A percentile compares a stretch with the other conserved stretches of the same genome.
Evolutionary conservation across 2,113 vertebrate species (phyloP).

Genomic region (Bungarus multicinctus): DNA sequence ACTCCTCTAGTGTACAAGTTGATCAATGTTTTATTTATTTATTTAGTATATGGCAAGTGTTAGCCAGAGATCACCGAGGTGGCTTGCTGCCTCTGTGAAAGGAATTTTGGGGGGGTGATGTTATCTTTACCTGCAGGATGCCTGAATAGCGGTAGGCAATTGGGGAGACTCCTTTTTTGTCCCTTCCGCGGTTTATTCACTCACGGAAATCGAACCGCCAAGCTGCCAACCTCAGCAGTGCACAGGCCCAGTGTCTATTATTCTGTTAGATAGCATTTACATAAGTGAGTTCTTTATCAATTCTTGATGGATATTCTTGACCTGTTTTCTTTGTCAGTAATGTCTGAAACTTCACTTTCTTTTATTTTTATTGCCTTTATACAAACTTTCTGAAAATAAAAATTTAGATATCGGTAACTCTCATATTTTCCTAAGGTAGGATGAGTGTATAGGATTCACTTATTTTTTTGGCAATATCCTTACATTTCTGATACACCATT

Average conservation of each 20-base stretch:
- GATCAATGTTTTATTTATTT: background rate
- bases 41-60: too few species aligned
- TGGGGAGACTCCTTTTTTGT: too few species aligned
- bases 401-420: background rate
- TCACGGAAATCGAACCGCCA: too few species aligned
- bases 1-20: background rate
- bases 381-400: background rate
- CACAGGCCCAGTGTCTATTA: too few species aligned
- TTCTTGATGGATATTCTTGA: background rate
- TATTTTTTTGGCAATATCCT: background rate
- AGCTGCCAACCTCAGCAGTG: too few species aligned
- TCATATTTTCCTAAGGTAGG: background rate
- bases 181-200: too few species aligned
- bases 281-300: background rate
- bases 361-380: background rate
- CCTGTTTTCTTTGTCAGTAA: background rate
- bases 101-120: too few species aligned
- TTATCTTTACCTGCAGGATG: too few species aligned
- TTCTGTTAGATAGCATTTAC: background rate
- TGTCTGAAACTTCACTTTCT: background rate
- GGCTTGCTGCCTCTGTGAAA: too few species aligned
- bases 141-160: too few species aligned
- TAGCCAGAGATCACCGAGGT: too few species aligned
- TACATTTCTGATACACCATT: background rate
- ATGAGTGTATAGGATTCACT: background rate